Evolutionary conservation across 2,113 vertebrate species (phyloP).

Genomic region (Eurypyga helias): DNA sequence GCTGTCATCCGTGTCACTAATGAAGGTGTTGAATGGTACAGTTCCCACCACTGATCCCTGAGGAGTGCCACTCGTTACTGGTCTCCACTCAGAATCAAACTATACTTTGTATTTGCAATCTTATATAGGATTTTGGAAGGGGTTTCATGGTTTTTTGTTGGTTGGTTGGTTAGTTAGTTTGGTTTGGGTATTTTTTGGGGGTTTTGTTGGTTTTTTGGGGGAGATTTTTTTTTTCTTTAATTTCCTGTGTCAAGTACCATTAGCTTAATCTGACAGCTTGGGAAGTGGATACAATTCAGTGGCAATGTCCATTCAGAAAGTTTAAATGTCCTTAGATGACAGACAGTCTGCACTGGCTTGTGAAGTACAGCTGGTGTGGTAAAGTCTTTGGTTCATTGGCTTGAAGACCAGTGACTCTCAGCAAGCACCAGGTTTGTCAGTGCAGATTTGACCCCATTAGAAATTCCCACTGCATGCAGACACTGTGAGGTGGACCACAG

Average conservation of each 20-base stretch:
- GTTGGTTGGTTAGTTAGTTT: too few relatives aligned
- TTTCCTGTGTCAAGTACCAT: neutral
- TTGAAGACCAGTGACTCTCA: neutral
- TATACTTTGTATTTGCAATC: neutral
- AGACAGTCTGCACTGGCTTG: neutral
- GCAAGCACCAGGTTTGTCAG: neutral
- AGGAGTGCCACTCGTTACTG: too few relatives aligned
- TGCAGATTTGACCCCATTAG: neutral
- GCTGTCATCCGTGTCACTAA: too few relatives aligned
- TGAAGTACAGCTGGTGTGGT: neutral
- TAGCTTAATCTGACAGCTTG: neutral
- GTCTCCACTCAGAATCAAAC: too few relatives aligned
- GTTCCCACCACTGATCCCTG: too few relatives aligned
- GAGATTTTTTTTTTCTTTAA: too few relatives aligned
- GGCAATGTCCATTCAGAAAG: neutral
- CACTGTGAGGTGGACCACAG: neutral
- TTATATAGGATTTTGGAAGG: neutral
- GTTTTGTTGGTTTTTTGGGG: rapidly evolving
- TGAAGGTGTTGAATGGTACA: too few relatives aligned
- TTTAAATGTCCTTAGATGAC: neutral
- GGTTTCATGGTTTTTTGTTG: neutral
- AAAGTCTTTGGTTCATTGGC: neutral
- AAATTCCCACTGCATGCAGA: neutral
- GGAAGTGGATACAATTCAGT: neutral
- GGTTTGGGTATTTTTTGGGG: too few relatives aligned